Evolutionary conservation across 2,888 invertebrate genomes (phyloP), one percentile per base, ranked within the genome.

Genomic region (Spicauda simplicius): DNA sequence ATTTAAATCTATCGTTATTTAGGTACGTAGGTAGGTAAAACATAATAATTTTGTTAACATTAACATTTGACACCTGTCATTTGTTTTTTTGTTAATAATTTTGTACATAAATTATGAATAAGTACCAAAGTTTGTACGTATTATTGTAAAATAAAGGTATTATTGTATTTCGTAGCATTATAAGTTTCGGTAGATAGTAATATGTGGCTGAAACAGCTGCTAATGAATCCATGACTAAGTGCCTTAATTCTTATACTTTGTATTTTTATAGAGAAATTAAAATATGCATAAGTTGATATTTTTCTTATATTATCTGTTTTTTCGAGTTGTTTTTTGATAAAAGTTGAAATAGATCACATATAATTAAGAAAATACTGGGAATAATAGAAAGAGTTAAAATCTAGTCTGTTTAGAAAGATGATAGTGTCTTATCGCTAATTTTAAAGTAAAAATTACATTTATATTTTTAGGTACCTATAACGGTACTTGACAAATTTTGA

Each of bases 81-180:
- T 16, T 4, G 16, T 0, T 48, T 48, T n/a, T 16, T 7, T 48
- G 33, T 33, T 33, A 64, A 45, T 63, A 48, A 64, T 55, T 65
- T 52, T 72, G 67, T 72, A 71, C 57, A 77, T 85, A 83, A 75
- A 75, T 79, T 80, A 77, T 74, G 14, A 14, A 59, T 68, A 78
- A 81, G 77, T 77, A 83, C 86, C 87, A 87, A 87, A 88, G 87
- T 80, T 82, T 78, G 72, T 76, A 71, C 70, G 71, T 75, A 74
- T 80, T 79, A 8, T 37, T 41, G 52, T 65, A 65, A 25, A 73
- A 75, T 78, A 77, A 75, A 77, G 75, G 76, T 79, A 79, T 77
- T 78, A 77, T 74, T 76, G 57, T 53, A 69, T 73, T 74, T 73
- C 71, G 73, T 74, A 69, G 61, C 70, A 74, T 77, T 76, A 75